Base-by-base conservation (phyloP, 2,113 vertebrate genomes). In the Corythoichthys haematopterus region DNA sequence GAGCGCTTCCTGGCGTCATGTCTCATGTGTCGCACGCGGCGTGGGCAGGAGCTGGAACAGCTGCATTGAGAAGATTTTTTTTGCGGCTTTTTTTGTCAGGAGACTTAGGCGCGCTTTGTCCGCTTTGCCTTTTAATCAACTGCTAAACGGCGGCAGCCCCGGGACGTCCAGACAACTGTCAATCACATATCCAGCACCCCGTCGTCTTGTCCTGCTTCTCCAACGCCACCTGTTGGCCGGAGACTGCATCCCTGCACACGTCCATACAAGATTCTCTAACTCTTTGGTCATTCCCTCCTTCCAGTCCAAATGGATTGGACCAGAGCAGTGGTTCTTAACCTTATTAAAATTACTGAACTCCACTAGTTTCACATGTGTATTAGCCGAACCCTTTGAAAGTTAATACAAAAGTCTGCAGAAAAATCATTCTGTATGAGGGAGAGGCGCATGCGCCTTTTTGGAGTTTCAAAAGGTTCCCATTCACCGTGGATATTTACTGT, bases 101-200 rank as follows among this genome's bases (percentile, higher is more conserved):
- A n/a, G 82, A 71, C 82, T 89, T 86, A 46, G 81, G 69, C 57
- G 74, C 64, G 76, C 85, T 88, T 88, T 88, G 88, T 86, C 86
- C 53, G 65, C 82, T 86, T 91, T 90, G 89, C 72, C 86, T 85
- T 91, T 92, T 91, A 91, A 92, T 92, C 92, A 91, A 91, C 90
- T 68, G 91, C 86, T 92, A 92, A 92, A 92, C 87, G 90, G 88
- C 70, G 80, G 75, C 83, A 6, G 38, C 70, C 77, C 79, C 75
- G 85, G 86, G 63, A 47, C 63, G 76, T 74, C 87, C 89, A 86
- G 86, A 68, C 80, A 73, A 74, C 75, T 84, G 91, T 87, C 90
- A 91, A 84, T 92, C 90, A 91, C 2, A 14, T 57, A 1, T 11
- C 75, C 83, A 84, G 13, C 60, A 79, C 3, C 59, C 59, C 1